Evolutionary conservation across 2,888 invertebrate genomes (phyloP), one percentile per base, ranked within the genome.

Genomic region (Megastigmus dorsalis): DNA sequence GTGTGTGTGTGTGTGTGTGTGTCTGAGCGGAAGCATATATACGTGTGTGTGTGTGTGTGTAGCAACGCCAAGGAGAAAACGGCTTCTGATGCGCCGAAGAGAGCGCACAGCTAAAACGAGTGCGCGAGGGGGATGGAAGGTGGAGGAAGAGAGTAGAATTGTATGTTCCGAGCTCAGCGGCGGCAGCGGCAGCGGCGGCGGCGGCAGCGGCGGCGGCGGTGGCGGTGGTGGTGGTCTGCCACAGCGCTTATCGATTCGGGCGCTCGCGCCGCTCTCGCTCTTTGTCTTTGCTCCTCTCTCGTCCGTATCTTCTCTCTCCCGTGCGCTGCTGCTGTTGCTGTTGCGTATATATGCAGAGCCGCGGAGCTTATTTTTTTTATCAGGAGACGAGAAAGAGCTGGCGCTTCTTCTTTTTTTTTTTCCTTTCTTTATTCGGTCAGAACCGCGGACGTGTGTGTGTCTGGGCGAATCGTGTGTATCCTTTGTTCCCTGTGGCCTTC

Each of bases 221-320:
- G 70, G 65, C 28, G 65, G 41, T 52, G 63, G 79, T 77, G 79
- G 79, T 78, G 76, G 80, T 80, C 79, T 62, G 62, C 48, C 59
- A 66, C 65, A 78, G 72, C 77, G 79, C 79, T 80, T 82, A 83
- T 83, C 82, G 82, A 82, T 82, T 82, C 79, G 80, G 78, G 77
- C 74, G 59, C 57, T n/a, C n/a, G 50, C 43, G 41, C 45, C 36
- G 18, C 50, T 41, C 30, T 30, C 55, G 9, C 30, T 65, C 55
- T 41, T 48, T 45, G 15, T 60, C 66, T 54, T 38, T 43, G 33
- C 54, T 43, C 26, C 52, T 7, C 57, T 48, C 67, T 45, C 57
- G 2, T 10, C 50, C 9, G 20, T 28, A 28, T n/a, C 28, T 52
- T 43, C 55, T 33, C n/a, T 30, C 33, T 23, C 33, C 23, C 30